Conservation (phyloP, 2,113 vertebrate genomes). For the Pithys albifrons region DNA sequence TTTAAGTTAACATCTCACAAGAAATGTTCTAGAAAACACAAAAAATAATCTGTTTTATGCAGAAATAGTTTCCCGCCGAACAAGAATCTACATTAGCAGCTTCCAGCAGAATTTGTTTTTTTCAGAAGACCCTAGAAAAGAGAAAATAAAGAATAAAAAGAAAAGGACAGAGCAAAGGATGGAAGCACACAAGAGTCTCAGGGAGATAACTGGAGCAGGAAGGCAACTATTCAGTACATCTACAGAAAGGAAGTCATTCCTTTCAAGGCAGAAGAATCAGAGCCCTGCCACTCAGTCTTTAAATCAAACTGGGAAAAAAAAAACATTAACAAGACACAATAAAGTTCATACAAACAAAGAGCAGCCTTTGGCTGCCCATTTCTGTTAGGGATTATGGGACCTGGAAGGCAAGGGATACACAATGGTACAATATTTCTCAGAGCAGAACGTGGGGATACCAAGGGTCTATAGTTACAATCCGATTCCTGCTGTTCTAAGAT, state of each 20-base stretch:
- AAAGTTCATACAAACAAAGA: neutral
- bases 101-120: accelerated
- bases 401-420: accelerated
- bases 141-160: neutral
- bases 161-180: neutral
- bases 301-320: neutral
- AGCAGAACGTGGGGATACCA: neutral
- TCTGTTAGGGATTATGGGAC: accelerated
- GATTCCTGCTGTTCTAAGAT: accelerated
- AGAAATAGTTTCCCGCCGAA: neutral
- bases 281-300: neutral
- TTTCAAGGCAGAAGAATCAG: neutral
- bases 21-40: neutral
- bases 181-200: neutral
- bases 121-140: neutral
- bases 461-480: accelerated
- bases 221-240: neutral
- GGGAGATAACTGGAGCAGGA: neutral
- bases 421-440: neutral
- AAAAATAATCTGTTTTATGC: neutral
- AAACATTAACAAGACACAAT: neutral
- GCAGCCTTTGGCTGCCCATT: neutral
- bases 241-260: neutral
- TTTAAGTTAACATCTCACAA: neutral
- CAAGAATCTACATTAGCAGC: neutral